Evolutionary conservation across 2,797 vertebrate species (phyloP).

Genomic region (Zenarchopterus dispar): DNA sequence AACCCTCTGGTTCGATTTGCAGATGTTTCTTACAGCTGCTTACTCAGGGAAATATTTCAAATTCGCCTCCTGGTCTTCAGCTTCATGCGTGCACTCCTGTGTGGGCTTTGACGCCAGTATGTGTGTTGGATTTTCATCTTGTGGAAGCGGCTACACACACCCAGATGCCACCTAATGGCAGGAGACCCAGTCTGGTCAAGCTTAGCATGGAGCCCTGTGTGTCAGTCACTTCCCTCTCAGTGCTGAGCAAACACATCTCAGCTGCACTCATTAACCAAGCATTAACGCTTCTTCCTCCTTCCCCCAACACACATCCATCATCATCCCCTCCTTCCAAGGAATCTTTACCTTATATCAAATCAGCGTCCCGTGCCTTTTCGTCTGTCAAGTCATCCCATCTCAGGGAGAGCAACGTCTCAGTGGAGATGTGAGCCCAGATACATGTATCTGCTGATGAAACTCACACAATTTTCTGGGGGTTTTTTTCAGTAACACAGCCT

Average conservation of each 20-base stretch:
- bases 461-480: background rate
- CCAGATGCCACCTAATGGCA: constrained; percentile 44
- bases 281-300: constrained; percentile 32
- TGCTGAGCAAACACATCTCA: constrained; percentile 71
- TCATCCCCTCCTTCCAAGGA: constrained; percentile 10
- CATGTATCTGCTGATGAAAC: constrained; percentile 3
- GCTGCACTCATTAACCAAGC: constrained; percentile 63
- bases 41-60: constrained; percentile 49
- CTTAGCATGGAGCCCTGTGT: constrained; percentile 50
- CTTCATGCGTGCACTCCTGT: constrained; percentile 8
- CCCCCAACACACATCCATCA: constrained; percentile 24
- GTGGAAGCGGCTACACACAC: constrained; percentile 19
- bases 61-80: constrained; percentile 42
- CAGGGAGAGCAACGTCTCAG: constrained; percentile 11
- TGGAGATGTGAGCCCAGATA: background rate
- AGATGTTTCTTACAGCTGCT: constrained; percentile 33
- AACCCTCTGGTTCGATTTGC: constrained; percentile 14
- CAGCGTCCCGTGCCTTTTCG: background rate
- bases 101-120: background rate
- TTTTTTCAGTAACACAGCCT: too few species aligned
- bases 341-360: constrained; percentile 29
- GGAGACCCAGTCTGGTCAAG: constrained; percentile 61
- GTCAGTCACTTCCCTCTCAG: constrained; percentile 43
- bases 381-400: constrained; percentile 34
- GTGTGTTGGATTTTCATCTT: constrained; percentile 44